Percentiles rank a stretch among this genome's conserved stretches.
phyloP scores from a whole-genome alignment of 2,113 vertebrate species.

The Nibea albiflora region DNA sequence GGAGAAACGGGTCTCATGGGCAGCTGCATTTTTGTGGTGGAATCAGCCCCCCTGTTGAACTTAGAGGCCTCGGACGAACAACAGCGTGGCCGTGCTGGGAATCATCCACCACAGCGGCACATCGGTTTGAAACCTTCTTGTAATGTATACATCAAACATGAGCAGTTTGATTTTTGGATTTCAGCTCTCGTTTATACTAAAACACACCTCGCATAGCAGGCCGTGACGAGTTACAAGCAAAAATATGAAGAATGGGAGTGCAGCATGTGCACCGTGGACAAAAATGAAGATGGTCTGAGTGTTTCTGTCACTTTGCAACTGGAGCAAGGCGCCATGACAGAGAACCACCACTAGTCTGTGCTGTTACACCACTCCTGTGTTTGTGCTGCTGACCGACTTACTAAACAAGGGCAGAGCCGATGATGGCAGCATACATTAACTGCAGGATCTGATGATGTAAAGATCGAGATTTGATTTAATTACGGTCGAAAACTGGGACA shows the following conservation, averaged over 20 bases:
- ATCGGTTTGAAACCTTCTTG: background rate
- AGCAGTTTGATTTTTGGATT: background rate
- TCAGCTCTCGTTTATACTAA: background rate
- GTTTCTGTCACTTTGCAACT: constrained; percentile 12
- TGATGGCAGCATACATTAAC: constrained; percentile 79
- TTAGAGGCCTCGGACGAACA: background rate
- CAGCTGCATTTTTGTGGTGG: constrained; percentile 10
- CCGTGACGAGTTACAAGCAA: background rate
- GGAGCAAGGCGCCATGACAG: constrained; percentile 34
- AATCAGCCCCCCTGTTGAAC: constrained; percentile 20
- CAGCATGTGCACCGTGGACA: background rate
- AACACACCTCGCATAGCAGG: background rate
- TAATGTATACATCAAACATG: background rate
- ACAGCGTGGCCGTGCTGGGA: background rate
- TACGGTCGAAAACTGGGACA: constrained; percentile 37
- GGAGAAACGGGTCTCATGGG: constrained; percentile 14
- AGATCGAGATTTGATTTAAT: constrained; percentile 42
- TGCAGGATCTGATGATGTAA: constrained; percentile 48
- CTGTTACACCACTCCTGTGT: constrained; percentile 71
- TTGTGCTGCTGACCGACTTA: constrained; percentile 72
- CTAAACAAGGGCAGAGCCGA: constrained; percentile 56
- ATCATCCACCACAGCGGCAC: background rate
- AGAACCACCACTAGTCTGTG: constrained; percentile 72
- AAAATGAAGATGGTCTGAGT: background rate
- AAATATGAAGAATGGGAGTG: background rate